Base-by-base conservation (phyloP, 1,140 invertebrate species). In the Radopholus similis region DNA sequence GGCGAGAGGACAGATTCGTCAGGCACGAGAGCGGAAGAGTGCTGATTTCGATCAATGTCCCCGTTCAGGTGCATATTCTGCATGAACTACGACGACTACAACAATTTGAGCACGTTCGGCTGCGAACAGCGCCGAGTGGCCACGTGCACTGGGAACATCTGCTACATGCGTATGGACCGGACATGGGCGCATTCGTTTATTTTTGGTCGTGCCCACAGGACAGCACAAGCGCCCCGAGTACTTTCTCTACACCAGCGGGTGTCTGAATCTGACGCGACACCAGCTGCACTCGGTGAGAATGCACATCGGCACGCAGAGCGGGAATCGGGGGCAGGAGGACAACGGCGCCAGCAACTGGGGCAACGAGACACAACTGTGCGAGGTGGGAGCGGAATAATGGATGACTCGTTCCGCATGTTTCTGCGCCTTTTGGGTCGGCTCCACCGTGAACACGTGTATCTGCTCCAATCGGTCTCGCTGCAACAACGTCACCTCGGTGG, bases 51-150 rank as follows among this genome's bases (percentile, higher is more conserved):
- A 9, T 21, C 44, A 49, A 6, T 49, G 9, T 15, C 26, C 26
- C 0, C 44, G 6, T 49, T 9, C 1, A 77, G 75, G 32, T 77
- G 75, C 56, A 77, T 80, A 34, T 77, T 77, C 28, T 77, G 75
- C 65, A 57, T 76, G 37, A 72, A 77, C 53, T 77, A 77, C 35
- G 75, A 80, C 62, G 70, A 75, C 42, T 80, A 74, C 57, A 58
- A 66, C 49, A 30, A 65, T 11, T 35, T 80, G 21, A 72, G 42
- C 34, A 77, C 78, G 57, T 72, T 49, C 63, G 75, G 75, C 9
- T 77, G 75, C 58, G 44, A 58, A 11, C 28, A 73, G 13, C 18
- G 49, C 6, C 53, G 59, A n/a, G 30, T 66, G 18, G 42, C 70
- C 21, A 77, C 64, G 1, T 77, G 77, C 51, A 34, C 38, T 1